These are phyloP conservation scores for Triops longicaudatus DNA, from an alignment of 1,140 invertebrate genomes.

Conservation along the genomic window DNA sequence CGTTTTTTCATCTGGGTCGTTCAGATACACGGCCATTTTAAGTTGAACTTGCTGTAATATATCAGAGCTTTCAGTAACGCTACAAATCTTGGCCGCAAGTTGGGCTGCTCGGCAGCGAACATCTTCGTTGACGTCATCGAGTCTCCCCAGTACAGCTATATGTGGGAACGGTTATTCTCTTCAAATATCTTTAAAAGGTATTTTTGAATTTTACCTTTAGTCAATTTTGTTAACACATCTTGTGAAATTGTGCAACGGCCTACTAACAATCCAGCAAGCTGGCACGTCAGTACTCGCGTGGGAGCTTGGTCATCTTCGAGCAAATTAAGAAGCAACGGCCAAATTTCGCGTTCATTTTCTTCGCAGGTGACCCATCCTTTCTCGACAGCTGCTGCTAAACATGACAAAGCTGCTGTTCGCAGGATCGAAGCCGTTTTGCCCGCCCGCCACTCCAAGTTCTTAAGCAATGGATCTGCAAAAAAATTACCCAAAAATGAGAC, in stretches of 20 bases:
- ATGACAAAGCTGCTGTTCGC: constrained; percentile 10
- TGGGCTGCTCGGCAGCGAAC: not conserved
- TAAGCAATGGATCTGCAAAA: not conserved
- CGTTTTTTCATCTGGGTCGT: not conserved
- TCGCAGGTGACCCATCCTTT: not conserved
- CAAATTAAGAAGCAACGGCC: not conserved
- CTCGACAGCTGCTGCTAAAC: not conserved
- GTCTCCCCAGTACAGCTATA: not conserved
- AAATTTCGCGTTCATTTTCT: not conserved
- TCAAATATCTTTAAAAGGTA: not conserved
- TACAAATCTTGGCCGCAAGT: constrained; percentile 12
- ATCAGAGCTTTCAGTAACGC: not conserved
- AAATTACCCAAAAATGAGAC: not conserved
- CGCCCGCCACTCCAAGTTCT: not conserved
- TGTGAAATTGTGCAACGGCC: not conserved
- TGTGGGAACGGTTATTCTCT: not conserved
- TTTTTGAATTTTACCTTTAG: not conserved
- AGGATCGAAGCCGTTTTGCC: not conserved
- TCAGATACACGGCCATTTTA: not conserved
- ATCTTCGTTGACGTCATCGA: not conserved
- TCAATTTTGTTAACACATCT: not conserved
- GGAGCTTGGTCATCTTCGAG: not conserved
- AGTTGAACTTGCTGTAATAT: not conserved
- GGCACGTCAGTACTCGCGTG: not conserved
- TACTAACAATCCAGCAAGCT: not conserved